A percentile compares a stretch with the other conserved stretches of the same genome.
Evolutionary conservation across 2,113 vertebrate genomes (phyloP).

Genomic region (Typhlomys cinereus): DNA sequence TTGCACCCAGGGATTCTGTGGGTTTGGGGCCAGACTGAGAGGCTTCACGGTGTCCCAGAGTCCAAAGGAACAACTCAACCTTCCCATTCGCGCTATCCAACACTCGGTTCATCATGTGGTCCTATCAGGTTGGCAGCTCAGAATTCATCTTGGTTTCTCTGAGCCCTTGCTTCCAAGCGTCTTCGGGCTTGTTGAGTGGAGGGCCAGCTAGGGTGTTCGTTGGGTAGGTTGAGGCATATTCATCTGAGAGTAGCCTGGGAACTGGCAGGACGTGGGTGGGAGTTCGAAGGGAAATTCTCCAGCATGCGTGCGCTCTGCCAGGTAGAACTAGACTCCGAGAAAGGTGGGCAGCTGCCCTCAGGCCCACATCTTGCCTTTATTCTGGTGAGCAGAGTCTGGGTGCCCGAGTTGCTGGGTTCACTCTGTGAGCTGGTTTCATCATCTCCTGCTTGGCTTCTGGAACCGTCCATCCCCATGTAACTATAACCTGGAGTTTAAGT

Average conservation of each 20-base stretch:
- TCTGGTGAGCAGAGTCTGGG: not conserved
- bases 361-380: not conserved
- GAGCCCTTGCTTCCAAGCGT: not conserved
- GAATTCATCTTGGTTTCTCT: not conserved
- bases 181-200: not conserved
- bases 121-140: not conserved
- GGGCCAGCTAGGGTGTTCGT: not conserved
- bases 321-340: rapidly evolving
- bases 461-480: not conserved
- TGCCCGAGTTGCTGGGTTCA: not conserved
- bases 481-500: not conserved
- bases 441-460: not conserved
- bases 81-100: not conserved
- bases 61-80: not conserved
- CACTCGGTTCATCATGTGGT: not conserved
- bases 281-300: not conserved
- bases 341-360: not conserved
- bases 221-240: not conserved
- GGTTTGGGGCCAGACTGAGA: not conserved
- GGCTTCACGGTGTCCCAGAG: not conserved
- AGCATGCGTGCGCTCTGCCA: not conserved
- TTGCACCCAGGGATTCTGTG: not conserved
- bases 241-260: not conserved
- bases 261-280: not conserved
- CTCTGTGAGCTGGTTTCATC: not conserved